Base-by-base conservation (phyloP, 1,140 invertebrate genomes). In the Macrotrachela quadricornifera region DNA sequence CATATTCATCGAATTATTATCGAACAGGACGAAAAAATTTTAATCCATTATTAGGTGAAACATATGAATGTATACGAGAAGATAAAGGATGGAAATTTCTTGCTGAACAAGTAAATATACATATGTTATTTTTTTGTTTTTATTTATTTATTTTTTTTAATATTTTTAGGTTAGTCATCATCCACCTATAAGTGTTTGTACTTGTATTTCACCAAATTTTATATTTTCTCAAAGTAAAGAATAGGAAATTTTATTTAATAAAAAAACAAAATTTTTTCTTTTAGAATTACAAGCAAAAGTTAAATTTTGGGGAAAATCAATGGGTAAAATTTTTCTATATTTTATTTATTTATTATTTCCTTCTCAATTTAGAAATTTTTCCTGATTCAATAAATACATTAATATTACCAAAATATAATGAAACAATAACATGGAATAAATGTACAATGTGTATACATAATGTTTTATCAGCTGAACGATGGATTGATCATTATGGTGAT, bases 401-500 rank as follows among this genome's bases (percentile, higher is more conserved):
- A 30, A 30, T 30, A 2, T 30, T 30, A 4, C 21, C 21, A 30
- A 30, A 71, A 57, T 67, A 62, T 47, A 64, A 71, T 36, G 68
- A 82, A 61, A 74, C 79, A 59, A 85, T 83, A 61, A 73, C 73
- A 40, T 85, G 82, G 80, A 85, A 84, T 65, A 85, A 86, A 73
- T 80, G 84, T 16, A 85, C 82, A 18, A 83, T 82, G 4, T 85
- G 82, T 69, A 80, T 85, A 1, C 82, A 85, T 64, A 85, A 84
- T 64, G 64, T 85, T 57, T 82, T 85, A 64, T 30, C 21, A 30
- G 80, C 80, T 6, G 62, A 62, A 15, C 70, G 82, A 40, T 85
- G 81, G 80, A 82, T 84, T 41, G 82, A 85, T 66, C 80, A 83
- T 64, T 85, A 84, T 65, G 83, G 83, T 1, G 82, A 85, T 64